Evolutionary conservation across 37 sponge, comb jelly and placozoan species (phyloP).

Genomic region (Cladorhizidae sp.): DNA sequence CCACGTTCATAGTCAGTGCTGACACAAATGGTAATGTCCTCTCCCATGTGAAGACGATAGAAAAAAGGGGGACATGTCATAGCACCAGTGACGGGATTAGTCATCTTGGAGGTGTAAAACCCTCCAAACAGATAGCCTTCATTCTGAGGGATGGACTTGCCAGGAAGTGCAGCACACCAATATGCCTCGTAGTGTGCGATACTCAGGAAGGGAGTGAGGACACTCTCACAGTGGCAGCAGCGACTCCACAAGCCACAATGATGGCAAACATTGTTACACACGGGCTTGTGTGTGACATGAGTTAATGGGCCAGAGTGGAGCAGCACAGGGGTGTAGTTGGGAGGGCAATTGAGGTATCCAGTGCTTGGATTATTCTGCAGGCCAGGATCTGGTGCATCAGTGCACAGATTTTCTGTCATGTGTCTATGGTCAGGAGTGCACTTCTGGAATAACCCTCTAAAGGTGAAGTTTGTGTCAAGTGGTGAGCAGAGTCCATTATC

Average conservation of each 20-base stretch:
- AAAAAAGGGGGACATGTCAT: conserved; percentile 65
- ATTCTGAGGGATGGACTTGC: conserved; percentile 4
- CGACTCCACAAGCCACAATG: conserved; percentile 25
- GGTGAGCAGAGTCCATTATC: conserved; percentile 53
- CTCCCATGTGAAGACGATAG: conserved; percentile 52
- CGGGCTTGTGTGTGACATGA: conserved; percentile 2
- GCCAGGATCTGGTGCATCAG: conserved; percentile 25
- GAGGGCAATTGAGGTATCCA: conserved; percentile 51
- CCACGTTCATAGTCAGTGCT: conserved; percentile 66
- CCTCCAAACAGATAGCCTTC: conserved; percentile 83
- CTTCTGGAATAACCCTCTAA: conserved; percentile 79
- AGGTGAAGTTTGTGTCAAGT: conserved; percentile 39
- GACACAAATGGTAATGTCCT: conserved; percentile 59
- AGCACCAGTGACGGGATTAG: conserved; percentile 68
- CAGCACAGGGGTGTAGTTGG: conserved; percentile 33
- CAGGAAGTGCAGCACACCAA: conserved; percentile 64
- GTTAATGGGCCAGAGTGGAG: conserved; percentile 61
- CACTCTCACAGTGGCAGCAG: conserved; percentile 38
- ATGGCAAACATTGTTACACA: conserved; percentile 27
- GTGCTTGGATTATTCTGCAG: conserved; percentile 63
- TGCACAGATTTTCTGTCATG: conserved; percentile 38
- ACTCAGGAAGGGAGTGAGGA: conserved; percentile 11
- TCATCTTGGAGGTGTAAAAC: conserved; percentile 46
- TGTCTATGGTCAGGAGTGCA: conserved; percentile 40
- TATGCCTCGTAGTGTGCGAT: conserved; percentile 47